Evolutionary conservation across 2,888 invertebrate genomes (phyloP).

Genomic region (Cerceris rybyensis): DNA sequence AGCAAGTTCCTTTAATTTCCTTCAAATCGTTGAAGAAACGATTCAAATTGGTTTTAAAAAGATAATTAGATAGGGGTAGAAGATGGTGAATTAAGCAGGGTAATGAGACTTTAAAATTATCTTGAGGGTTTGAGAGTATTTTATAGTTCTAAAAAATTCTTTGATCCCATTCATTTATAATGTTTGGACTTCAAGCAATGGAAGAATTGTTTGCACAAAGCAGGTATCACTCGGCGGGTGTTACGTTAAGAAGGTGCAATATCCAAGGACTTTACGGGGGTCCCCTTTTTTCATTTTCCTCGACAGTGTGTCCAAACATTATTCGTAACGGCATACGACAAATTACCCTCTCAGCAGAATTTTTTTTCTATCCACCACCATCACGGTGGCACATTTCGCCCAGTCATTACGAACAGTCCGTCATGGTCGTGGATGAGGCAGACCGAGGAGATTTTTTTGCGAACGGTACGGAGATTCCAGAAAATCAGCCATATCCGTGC

Average conservation of each 20-base stretch:
- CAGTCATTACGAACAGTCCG: slow-evolving; percentile 40
- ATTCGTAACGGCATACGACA: slow-evolving; percentile 58
- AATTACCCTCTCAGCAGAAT: slow-evolving; percentile 40
- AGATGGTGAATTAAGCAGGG: no score
- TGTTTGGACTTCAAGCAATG: no score
- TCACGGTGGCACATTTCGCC: slow-evolving; percentile 17
- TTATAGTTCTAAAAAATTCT: no score
- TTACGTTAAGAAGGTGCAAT: background rate
- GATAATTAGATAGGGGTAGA: no score
- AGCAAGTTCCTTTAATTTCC: no score
- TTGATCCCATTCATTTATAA: no score
- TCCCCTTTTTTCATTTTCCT: background rate
- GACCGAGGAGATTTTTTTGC: slow-evolving; percentile 39
- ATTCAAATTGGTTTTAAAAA: no score
- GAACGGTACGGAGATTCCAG: slow-evolving; percentile 32
- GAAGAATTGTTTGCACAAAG: background rate
- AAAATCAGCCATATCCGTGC: slow-evolving; percentile 56
- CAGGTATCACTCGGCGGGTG: background rate
- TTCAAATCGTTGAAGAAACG: no score
- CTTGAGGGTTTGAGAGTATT: no score
- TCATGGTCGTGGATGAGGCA: slow-evolving; percentile 1
- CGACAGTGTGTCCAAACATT: slow-evolving; percentile 40
- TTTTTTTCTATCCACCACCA: slow-evolving; percentile 18
- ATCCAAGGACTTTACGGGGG: slow-evolving; percentile 7
- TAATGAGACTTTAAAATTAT: no score